These are phyloP conservation scores for Synergus japonicus DNA, from an alignment of 2,888 invertebrate genomes.

Conservation along the genomic window DNA sequence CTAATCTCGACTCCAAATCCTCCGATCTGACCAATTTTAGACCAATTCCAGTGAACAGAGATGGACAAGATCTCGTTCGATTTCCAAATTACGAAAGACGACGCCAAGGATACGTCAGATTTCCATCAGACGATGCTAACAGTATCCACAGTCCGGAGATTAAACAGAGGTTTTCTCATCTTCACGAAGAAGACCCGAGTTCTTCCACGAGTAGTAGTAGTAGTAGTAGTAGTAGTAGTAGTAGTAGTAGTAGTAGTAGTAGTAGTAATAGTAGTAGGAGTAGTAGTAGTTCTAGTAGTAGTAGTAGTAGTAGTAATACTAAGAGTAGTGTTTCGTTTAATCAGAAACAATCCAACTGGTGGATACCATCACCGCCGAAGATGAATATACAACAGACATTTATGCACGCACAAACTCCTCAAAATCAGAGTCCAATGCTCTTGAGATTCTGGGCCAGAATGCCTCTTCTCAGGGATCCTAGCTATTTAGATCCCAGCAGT, in stretches of 20 bases:
- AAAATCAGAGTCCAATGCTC: constrained; percentile 62
- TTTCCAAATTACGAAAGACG: constrained; percentile 59
- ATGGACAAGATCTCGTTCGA: constrained; percentile 55
- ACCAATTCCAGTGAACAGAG: constrained; percentile 43
- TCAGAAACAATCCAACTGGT: constrained; percentile 64
- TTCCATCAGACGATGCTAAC: constrained; percentile 70
- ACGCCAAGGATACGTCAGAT: constrained; percentile 61
- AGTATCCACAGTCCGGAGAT: constrained; percentile 69
- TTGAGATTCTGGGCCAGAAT: constrained; percentile 68
- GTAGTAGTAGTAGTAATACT: constrained; percentile 41
- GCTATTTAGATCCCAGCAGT: constrained; percentile 52
- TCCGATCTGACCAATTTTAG: neutral
- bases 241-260: constrained; percentile 40
- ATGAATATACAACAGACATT: constrained; percentile 55
- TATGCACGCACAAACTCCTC: neutral
- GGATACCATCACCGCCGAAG: constrained; percentile 57
- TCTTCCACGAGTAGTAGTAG: constrained; percentile 51
- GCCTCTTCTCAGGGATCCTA: constrained; percentile 68
- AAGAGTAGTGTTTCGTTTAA: constrained; percentile 61
- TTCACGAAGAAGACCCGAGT: constrained; percentile 49
- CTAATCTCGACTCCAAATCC: constrained; percentile 1
- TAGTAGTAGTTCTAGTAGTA: too few relatives aligned
- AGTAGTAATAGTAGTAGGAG: too few relatives aligned
- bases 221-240: constrained; percentile 12
- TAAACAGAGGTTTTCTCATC: constrained; percentile 64